phyloP scores from a whole-genome alignment of 2,113 vertebrate genomes.

The Takifugu bimaculatus region DNA sequence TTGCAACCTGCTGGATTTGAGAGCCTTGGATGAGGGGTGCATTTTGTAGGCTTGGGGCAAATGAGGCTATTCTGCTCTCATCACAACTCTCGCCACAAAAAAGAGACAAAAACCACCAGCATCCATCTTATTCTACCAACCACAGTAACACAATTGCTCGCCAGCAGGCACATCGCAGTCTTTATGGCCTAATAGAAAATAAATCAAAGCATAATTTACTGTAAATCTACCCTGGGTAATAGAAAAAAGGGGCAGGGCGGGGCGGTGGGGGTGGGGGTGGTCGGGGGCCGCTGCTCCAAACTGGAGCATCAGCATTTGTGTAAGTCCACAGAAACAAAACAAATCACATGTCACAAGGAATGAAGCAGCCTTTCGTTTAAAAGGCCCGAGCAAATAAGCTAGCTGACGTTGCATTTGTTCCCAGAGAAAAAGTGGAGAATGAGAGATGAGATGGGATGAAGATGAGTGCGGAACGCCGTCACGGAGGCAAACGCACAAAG shows the following conservation, averaged over 20 bases:
- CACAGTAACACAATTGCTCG: constrained; percentile 6
- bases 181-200: constrained; percentile 38
- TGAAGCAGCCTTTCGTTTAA: constrained; percentile 59
- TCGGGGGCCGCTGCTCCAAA: constrained; percentile 11
- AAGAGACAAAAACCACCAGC: background rate
- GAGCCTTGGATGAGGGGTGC: constrained; percentile 31
- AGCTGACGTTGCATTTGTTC: constrained; percentile 59
- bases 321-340: constrained; percentile 51
- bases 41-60: constrained; percentile 18
- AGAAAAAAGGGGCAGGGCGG: background rate
- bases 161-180: constrained; percentile 24
- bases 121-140: constrained; percentile 7
- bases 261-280: constrained; percentile 2
- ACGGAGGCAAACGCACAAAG: constrained; percentile 28
- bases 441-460: constrained; percentile 23
- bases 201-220: constrained; percentile 51
- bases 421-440: constrained; percentile 21
- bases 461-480: background rate
- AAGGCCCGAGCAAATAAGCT: constrained; percentile 46
- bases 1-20: constrained; percentile 10
- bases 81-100: background rate
- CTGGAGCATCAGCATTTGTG: constrained; percentile 6
- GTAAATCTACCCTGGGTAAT: constrained; percentile 27
- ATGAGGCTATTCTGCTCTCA: constrained; percentile 15
- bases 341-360: constrained; percentile 67